Evolutionary conservation across 2,113 vertebrate genomes (phyloP).

Genomic region (Chlorodrepanis virens): DNA sequence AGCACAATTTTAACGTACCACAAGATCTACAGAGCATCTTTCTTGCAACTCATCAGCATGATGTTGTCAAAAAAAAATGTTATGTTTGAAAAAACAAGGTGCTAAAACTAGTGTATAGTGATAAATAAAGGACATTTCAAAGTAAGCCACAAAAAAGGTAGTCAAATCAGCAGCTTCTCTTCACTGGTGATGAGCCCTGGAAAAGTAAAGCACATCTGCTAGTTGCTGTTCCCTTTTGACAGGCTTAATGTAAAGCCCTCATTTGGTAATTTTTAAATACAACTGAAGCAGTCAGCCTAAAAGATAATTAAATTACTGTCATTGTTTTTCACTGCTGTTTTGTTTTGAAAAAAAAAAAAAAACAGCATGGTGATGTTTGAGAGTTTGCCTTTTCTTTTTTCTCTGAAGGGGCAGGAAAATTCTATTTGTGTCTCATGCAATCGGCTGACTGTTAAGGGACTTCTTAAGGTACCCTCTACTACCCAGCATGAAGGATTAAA

Average conservation of each 20-base stretch:
- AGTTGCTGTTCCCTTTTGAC: neutral
- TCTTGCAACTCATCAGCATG: neutral
- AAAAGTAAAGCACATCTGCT: constrained; percentile 58
- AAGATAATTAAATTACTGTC: constrained; percentile 46
- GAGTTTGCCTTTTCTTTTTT: neutral
- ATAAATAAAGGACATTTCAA: constrained; percentile 37
- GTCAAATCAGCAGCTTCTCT: constrained; percentile 37
- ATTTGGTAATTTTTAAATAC: constrained; percentile 26
- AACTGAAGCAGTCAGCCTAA: constrained; percentile 13
- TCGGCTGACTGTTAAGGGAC: neutral
- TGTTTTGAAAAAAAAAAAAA: neutral
- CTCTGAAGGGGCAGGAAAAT: neutral
- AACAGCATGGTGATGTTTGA: neutral
- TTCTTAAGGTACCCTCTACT: neutral
- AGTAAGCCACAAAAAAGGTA: constrained; percentile 27
- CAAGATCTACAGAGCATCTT: neutral
- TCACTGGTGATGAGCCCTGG: neutral
- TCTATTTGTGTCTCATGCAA: neutral
- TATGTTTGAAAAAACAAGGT: neutral
- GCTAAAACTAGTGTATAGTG: neutral
- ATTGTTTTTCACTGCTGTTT: constrained; percentile 8
- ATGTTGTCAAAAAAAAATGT: neutral
- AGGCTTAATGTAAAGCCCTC: constrained; percentile 16
- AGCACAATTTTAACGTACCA: neutral
- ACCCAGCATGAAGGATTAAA: neutral